Percentiles rank a stretch among this genome's conserved stretches.
phyloP scores from a whole-genome alignment of 2,888 invertebrate species.

The Autographa pulchrina region DNA sequence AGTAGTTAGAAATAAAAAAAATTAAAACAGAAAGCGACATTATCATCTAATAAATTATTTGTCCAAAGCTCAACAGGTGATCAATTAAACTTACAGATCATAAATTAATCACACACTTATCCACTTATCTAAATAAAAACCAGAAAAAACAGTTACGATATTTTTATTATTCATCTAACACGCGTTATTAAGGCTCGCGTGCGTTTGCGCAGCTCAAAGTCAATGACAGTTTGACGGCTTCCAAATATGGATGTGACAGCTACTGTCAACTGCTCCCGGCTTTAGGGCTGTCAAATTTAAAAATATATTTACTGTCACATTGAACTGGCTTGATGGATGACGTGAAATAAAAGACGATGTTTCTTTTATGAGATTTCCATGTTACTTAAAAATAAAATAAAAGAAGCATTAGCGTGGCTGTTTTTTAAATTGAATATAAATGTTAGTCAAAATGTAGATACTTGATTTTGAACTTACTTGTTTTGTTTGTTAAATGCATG shows the following conservation, averaged over 20 bases:
- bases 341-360: conserved; percentile 32
- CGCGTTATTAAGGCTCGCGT: conserved; percentile 52
- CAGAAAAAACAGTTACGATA: conserved; percentile 45
- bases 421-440: conserved; percentile 18
- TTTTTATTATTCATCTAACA: conserved; percentile 59
- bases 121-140: conserved; percentile 12
- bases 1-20: too few relatives aligned
- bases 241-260: conserved; percentile 77
- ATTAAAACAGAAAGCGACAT: too few relatives aligned
- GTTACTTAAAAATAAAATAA: conserved; percentile 26
- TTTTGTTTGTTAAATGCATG: too few relatives aligned
- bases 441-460: background rate
- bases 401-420: conserved; percentile 11
- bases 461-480: too few relatives aligned
- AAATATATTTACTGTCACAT: conserved; percentile 28
- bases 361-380: conserved; percentile 33
- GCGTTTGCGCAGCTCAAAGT: conserved; percentile 58
- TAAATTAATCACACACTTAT: conserved; percentile 23
- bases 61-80: conserved; percentile 1
- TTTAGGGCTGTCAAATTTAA: conserved; percentile 57
- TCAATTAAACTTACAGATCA: conserved; percentile 20
- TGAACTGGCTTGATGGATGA: conserved; percentile 48
- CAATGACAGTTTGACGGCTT: conserved; percentile 81
- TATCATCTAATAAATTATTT: too few relatives aligned
- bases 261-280: conserved; percentile 62